Percentiles rank a stretch among this genome's conserved stretches.
phyloP scores from a whole-genome alignment of 2,797 vertebrate genomes.

The Amblyopsis hoosieri region DNA sequence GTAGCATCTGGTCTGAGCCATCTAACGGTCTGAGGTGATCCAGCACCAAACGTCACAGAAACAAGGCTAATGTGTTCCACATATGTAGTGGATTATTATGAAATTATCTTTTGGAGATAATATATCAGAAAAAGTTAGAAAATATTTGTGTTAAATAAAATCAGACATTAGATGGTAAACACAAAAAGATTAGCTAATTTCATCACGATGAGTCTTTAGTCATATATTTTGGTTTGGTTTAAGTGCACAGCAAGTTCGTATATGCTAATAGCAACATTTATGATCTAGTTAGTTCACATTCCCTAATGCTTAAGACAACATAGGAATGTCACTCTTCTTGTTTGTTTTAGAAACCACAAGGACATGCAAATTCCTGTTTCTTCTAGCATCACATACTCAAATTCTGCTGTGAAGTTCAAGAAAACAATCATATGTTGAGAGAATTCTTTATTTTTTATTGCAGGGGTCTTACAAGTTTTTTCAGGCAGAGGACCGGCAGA shows the following conservation, averaged over 20 bases:
- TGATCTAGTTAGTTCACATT: not conserved
- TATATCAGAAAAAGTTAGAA: not conserved
- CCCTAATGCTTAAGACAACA: not conserved
- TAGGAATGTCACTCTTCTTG: constrained; percentile 60
- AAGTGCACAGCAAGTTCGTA: constrained; percentile 19
- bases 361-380: constrained; percentile 45
- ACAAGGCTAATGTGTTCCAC: constrained; percentile 63
- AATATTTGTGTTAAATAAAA: not conserved
- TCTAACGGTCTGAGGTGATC: constrained; percentile 28
- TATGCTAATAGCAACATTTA: constrained; percentile 1
- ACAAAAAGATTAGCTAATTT: constrained; percentile 19
- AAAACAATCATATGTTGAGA: not conserved
- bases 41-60: constrained; percentile 73
- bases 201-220: constrained; percentile 16
- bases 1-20: constrained; percentile 47
- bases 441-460: not conserved
- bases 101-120: constrained; percentile 45
- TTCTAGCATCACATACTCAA: not conserved
- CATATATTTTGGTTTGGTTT: constrained; percentile 16
- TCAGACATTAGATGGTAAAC: constrained; percentile 20
- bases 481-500: no score
- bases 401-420: not conserved
- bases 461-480: no score
- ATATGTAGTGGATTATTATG: constrained; percentile 62
- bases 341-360: constrained; percentile 25